Evolutionary conservation across 2,797 vertebrate species (phyloP).

Genomic region (Alca torda): DNA sequence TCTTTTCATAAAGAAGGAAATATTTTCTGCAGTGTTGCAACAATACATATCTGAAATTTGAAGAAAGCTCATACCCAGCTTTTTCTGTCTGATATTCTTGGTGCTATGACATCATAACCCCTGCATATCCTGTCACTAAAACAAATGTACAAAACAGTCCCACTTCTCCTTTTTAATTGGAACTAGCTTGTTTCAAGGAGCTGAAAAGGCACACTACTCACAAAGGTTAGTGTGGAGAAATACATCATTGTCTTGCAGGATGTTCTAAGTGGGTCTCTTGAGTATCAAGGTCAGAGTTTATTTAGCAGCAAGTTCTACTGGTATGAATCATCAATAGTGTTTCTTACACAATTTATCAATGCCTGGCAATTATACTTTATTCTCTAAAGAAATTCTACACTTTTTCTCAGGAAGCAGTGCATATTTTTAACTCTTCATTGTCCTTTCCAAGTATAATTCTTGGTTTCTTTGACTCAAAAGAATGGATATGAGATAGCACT

Average conservation of each 20-base stretch:
- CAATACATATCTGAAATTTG: neutral
- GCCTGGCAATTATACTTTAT: slow-evolving; percentile 41
- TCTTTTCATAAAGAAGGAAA: neutral
- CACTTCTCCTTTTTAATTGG: slow-evolving; percentile 65
- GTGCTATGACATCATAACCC: slow-evolving; percentile 55
- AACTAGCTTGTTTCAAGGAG: slow-evolving; percentile 64
- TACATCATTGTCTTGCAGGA: slow-evolving; percentile 61
- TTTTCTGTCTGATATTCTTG: slow-evolving; percentile 43
- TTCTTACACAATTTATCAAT: slow-evolving; percentile 56
- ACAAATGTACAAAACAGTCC: slow-evolving; percentile 62
- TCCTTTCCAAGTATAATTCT: neutral
- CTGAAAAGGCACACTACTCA: slow-evolving; percentile 44
- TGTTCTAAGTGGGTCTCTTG: slow-evolving; percentile 62
- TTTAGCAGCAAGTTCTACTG: slow-evolving; percentile 59
- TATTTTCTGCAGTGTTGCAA: slow-evolving; percentile 15
- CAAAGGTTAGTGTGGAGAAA: slow-evolving; percentile 64
- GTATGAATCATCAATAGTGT: slow-evolving; percentile 58
- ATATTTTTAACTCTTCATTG: slow-evolving; percentile 29
- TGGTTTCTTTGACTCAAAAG: neutral
- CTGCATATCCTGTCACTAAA: slow-evolving; percentile 48
- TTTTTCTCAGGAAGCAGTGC: neutral
- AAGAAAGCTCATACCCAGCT: neutral
- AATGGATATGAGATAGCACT: neutral
- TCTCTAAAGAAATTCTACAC: neutral
- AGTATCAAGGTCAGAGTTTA: slow-evolving; percentile 69